Conservation (phyloP, 1,140 invertebrate species). For the Pomacea maculata region DNA sequence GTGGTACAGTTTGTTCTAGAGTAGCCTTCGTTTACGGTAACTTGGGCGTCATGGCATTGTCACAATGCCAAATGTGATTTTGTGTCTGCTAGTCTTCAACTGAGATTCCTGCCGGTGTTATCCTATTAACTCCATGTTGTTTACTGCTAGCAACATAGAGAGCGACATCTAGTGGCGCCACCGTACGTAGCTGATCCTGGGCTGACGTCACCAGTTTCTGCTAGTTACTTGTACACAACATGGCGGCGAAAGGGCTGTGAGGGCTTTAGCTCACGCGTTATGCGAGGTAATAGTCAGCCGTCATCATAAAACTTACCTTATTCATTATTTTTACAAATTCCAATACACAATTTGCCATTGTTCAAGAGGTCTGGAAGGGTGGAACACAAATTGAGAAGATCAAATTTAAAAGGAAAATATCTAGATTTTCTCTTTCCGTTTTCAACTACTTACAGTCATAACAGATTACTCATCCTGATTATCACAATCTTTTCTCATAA, state of each 20-base stretch:
- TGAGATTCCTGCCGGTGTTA: not conserved
- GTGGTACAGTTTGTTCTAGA: no score
- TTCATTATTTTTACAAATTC: not conserved
- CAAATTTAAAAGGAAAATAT: no score
- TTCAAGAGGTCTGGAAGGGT: no score
- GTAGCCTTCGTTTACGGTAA: no score
- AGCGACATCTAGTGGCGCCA: no score
- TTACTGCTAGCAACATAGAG: not conserved
- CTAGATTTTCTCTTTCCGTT: no score
- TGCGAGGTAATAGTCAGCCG: no score
- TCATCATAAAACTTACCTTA: not conserved
- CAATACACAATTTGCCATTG: not conserved
- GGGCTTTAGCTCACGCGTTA: not conserved
- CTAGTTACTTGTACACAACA: constrained; percentile 23
- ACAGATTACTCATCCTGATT: no score
- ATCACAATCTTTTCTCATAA: no score
- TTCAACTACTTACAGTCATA: no score
- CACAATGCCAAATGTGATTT: not conserved
- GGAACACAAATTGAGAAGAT: no score
- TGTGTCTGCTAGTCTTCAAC: not conserved
- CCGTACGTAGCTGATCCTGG: no score
- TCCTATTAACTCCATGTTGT: not conserved
- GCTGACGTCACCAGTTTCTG: constrained; percentile 11
- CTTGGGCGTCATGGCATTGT: not conserved
- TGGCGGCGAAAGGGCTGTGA: not conserved